Base-by-base conservation (phyloP, 1,140 invertebrate species). In the Polypedilum vanderplanki region DNA sequence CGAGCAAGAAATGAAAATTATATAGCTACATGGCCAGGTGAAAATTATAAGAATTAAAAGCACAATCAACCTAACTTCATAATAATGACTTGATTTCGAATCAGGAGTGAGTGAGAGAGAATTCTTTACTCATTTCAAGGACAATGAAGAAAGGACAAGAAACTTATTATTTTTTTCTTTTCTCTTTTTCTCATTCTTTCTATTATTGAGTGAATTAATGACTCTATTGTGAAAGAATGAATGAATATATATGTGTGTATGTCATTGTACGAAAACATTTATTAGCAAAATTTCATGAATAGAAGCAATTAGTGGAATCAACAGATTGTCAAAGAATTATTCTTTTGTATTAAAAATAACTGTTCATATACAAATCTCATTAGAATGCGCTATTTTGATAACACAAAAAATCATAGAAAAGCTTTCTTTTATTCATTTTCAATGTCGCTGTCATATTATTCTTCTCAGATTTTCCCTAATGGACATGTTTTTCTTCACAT, bases 21-120 rank as follows among this genome's bases (percentile, higher is more conserved):
- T 57, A 57, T 8, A 12, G 12, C 15, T 46, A n/a, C n/a, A 46
- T n/a, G 12, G 46, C 12, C 46, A 57, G 46, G 46, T 57, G 46
- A 57, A 57, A 57, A 57, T 57, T 57, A 57, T 57, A 12, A 57
- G 46, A 57, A 57, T 57, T 57, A 57, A 57, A 57, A 57, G 46
- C 46, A 57, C 46, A 57, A 57, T 57, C 46, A 57, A 33, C 46
- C 41, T 46, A 46, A 10, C 41, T 46, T 57, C 12, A 15, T n/a
- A 33, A 33, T 33, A 33, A 33, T 57, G 46, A 15, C 12, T 57
- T n/a, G 15, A 57, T 57, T n/a, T 33, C 24, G 5, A 5, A 33
- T 1, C 24, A 33, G 24, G 5, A 33, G 1, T 33, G 24, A 33
- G n/a, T n/a, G n/a, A n/a, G n/a, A n/a, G n/a, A n/a, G n/a, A n/a